These are phyloP conservation scores for Agonopterix alstromeriana DNA, from an alignment of 2,888 invertebrate species.

Conservation along the genomic window DNA sequence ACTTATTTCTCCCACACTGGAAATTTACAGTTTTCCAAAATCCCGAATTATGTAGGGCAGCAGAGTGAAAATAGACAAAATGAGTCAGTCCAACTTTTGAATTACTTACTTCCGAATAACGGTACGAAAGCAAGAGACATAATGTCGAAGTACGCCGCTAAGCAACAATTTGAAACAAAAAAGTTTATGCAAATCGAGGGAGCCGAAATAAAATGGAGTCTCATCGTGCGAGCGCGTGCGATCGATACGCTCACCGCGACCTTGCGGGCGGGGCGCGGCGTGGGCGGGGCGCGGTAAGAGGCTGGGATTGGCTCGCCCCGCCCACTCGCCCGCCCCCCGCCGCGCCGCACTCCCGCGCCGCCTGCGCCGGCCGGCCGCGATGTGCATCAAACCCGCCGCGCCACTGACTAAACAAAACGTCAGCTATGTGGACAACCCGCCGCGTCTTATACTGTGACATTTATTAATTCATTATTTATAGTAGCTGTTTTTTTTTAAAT, in stretches of 20 bases:
- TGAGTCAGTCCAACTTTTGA: too few species aligned
- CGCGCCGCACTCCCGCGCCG: constrained; percentile 25
- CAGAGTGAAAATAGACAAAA: too few species aligned
- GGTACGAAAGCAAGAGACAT: constrained; percentile 7
- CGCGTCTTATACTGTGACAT: constrained; percentile 24
- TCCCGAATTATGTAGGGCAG: too few species aligned
- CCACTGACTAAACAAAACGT: constrained; percentile 23
- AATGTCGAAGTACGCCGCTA: constrained; percentile 27
- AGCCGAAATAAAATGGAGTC: constrained; percentile 75
- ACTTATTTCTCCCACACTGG: too few species aligned
- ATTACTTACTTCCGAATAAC: background rate
- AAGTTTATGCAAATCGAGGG: constrained; percentile 71
- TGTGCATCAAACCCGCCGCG: constrained; percentile 15
- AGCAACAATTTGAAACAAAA: constrained; percentile 60
- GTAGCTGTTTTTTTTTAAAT: background rate
- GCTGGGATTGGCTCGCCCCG: constrained; percentile 57
- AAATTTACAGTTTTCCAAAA: too few species aligned
- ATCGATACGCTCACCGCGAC: constrained; percentile 65
- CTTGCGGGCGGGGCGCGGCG: constrained; percentile 64
- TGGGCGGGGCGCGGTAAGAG: constrained; percentile 65
- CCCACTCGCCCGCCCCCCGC: constrained; percentile 33
- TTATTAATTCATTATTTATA: constrained; percentile 8
- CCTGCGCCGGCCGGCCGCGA: constrained; percentile 19
- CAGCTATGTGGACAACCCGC: constrained; percentile 11
- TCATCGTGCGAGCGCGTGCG: constrained; percentile 55